Conservation (phyloP, 2,797 vertebrate species). For the Staurois parvus region DNA sequence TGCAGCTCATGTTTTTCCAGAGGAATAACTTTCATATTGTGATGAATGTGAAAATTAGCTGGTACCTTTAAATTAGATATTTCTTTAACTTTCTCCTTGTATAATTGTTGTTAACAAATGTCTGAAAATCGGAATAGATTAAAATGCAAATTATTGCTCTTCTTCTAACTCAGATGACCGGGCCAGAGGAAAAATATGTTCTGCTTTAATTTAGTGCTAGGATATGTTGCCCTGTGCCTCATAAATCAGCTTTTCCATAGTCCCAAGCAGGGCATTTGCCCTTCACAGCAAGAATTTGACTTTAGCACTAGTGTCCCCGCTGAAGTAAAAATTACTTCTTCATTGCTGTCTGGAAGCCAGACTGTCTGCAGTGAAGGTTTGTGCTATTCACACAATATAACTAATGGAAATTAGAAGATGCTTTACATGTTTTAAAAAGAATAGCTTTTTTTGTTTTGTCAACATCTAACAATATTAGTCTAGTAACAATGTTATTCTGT, state of each 20-base stretch:
- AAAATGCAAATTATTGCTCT: constrained; percentile 61
- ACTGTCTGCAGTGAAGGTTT: constrained; percentile 61
- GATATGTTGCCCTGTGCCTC: constrained; percentile 59
- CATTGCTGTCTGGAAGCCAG: constrained; percentile 59
- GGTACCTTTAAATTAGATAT: constrained; percentile 27
- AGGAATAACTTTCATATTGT: neutral
- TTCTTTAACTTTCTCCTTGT: constrained; percentile 18
- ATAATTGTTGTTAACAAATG: constrained; percentile 56
- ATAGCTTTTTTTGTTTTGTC: too few species aligned
- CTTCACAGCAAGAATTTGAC: constrained; percentile 63
- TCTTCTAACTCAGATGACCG: constrained; percentile 53
- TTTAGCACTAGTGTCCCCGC: constrained; percentile 44
- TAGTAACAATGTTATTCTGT: too few species aligned
- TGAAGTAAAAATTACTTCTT: constrained; percentile 61
- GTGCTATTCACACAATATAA: constrained; percentile 34
- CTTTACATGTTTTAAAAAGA: neutral
- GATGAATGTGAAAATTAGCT: neutral
- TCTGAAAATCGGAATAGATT: constrained; percentile 58
- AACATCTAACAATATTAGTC: too few species aligned
- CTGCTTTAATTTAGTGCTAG: constrained; percentile 59
- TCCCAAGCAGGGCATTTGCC: constrained; percentile 63
- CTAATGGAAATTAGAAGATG: constrained; percentile 14
- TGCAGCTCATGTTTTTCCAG: neutral
- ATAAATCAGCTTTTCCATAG: constrained; percentile 55
- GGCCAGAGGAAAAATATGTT: constrained; percentile 58